Conservation (phyloP, 1,140 invertebrate genomes). For the Epicauta chinensis region DNA sequence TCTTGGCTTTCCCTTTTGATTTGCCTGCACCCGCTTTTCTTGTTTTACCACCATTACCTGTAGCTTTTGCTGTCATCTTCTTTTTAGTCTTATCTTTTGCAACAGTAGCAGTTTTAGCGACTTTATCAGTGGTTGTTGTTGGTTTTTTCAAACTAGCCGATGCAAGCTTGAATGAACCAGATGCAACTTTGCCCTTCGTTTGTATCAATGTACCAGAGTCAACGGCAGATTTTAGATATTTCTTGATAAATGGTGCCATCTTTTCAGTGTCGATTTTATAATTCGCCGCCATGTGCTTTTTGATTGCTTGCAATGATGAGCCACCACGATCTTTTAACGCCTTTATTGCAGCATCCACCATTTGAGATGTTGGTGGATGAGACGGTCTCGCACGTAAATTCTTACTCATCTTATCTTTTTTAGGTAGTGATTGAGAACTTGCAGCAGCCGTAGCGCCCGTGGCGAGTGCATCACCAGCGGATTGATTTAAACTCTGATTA, state of each 20-base stretch:
- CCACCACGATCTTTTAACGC: conserved; percentile 48
- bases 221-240: conserved; percentile 52
- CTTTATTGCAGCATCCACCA: conserved; percentile 48
- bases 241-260: conserved; percentile 52
- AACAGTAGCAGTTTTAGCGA: too few relatives aligned
- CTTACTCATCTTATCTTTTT: conserved; percentile 5
- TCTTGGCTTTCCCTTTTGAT: too few relatives aligned
- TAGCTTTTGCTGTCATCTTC: too few relatives aligned
- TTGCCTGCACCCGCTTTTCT: too few relatives aligned
- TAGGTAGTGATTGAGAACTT: too few relatives aligned
- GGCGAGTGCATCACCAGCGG: too few relatives aligned
- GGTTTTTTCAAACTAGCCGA: conserved; percentile 3
- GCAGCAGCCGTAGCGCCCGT: too few relatives aligned
- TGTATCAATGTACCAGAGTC: conserved; percentile 49
- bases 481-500: too few relatives aligned
- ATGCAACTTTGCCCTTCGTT: conserved; percentile 56
- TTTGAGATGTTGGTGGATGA: conserved; percentile 38
- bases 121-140: too few relatives aligned
- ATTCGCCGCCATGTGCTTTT: conserved; percentile 43
- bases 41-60: too few relatives aligned
- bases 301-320: conserved; percentile 50
- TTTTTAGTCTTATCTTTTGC: too few relatives aligned
- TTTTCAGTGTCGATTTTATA: conserved; percentile 12
- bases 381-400: conserved; percentile 28
- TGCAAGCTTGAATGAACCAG: conserved; percentile 53